Base-by-base conservation (phyloP, 2,888 invertebrate species). In the Ophonus ardosiacus region DNA sequence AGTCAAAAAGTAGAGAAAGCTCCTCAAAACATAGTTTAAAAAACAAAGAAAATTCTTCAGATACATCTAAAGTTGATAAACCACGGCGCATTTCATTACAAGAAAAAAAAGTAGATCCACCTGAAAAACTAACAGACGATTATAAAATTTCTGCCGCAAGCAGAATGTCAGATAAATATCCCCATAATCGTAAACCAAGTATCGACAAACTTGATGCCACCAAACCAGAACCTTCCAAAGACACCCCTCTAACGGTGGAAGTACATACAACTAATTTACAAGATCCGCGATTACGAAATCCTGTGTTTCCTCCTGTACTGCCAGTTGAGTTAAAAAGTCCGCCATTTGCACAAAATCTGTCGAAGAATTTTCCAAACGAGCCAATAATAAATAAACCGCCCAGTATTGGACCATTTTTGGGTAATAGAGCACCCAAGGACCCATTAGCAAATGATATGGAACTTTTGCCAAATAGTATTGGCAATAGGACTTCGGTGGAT, bases 131-230 rank as follows among this genome's bases (percentile, higher is more conserved):
- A n/a, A 10, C 10, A 4, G 13, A 63, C 10, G 68, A 68, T 7
- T 24, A 79, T 38, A 59, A 79, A 79, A 31, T 2, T 15, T 18
- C 59, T 31, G 7, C 21, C 8, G 7, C 81, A 7, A 43, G 65
- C n/a, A 56, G 85, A 56, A 13, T 85, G 18, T 80, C 80, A 4
- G 85, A 85, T 71, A 85, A 85, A 71, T 85, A 85, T 59, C 85
- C 85, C 0, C 85, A 85, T 59, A 85, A 85, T 57, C 24, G 85
- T 10, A 85, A 80, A 85, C 51, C 56, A 15, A 85, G 85, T 56
- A 31, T 61, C 7, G 85, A 85, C 8, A n/a, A n/a, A n/a, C n/a
- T n/a, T n/a, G n/a, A n/a, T n/a, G n/a, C n/a, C n/a, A 51, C 8
- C 17, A 51, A 18, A 18, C 8, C 17, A 18, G 24, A 24, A 10